Percentiles rank a stretch among this genome's conserved stretches.
These are phyloP conservation scores for Monopterus albus DNA, from an alignment of 2,113 vertebrate species.

Conservation along the genomic window DNA sequence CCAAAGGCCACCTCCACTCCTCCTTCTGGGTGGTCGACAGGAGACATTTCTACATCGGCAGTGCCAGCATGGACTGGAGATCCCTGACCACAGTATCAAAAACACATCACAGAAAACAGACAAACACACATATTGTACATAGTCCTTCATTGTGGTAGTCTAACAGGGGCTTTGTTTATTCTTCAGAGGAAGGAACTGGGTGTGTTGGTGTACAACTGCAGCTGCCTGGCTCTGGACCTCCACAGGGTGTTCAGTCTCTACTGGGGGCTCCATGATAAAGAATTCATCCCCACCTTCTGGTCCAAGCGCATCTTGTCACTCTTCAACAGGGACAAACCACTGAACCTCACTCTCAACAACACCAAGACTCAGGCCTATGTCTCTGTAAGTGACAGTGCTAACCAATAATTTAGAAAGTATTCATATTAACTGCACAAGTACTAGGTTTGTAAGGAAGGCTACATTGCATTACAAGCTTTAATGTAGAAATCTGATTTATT, in stretches of 20 bases:
- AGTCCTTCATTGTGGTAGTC: background rate
- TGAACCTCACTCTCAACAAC: constrained; percentile 85
- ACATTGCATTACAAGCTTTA: too few species aligned
- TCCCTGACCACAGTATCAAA: constrained; percentile 89
- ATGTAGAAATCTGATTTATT: too few species aligned
- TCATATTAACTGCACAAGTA: too few species aligned
- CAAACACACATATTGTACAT: too few species aligned
- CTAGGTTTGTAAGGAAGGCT: too few species aligned
- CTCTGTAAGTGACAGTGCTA: constrained; percentile 89
- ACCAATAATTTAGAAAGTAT: too few species aligned
- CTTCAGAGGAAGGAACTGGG: constrained; percentile 96
- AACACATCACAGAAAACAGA: too few species aligned
- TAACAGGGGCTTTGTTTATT: constrained; percentile 9
- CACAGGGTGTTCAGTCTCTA: constrained; percentile 92
- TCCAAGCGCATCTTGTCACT: constrained; percentile 92
- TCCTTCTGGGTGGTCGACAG: constrained; percentile 98
- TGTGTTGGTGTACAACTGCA: constrained; percentile 93
- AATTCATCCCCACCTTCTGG: constrained; percentile 86
- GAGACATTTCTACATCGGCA: constrained; percentile 93
- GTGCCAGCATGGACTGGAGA: constrained; percentile 92
- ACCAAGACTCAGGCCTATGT: constrained; percentile 88
- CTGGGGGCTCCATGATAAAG: constrained; percentile 83
- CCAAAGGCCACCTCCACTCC: constrained; percentile 89
- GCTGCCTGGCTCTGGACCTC: constrained; percentile 94
- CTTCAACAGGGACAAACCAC: constrained; percentile 85